Base-by-base conservation (phyloP, 2,113 vertebrate genomes). In the Thinocorus orbignyianus region DNA sequence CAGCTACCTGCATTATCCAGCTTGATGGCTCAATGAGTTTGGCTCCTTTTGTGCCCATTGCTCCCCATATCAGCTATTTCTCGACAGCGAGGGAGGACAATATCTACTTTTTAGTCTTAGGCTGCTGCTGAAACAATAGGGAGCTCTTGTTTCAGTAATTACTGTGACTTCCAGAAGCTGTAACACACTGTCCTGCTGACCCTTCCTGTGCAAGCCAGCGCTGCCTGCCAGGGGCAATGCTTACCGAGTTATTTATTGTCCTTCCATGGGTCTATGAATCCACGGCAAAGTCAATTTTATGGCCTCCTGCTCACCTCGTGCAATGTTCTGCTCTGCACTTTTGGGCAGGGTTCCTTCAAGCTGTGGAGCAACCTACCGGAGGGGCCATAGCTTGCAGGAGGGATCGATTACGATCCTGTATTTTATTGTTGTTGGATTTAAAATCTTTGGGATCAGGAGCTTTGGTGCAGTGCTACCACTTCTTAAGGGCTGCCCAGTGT, bases 231-330 rank as follows among this genome's bases (percentile, higher is more conserved):
- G 30, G 41, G 68, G 66, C 6, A 18, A 42, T 95, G 41, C 26
- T 76, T 90, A 42, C 25, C 28, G 19, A 94, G 91, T 89, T 97
- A 94, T 85, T 96, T 90, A 93, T 28, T 93, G 44, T 95, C 73
- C 93, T 80, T 82, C 46, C 39, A 88, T 9, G 6, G 70, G 72
- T 89, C 70, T 96, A 69, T 81, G 89, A 94, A 83, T 68, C 37
- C 66, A 49, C 20, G 22, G 54, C 83, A 79, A 96, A 96, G 68
- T 94, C 68, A 96, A 85, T 39, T 72, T 33, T 92, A 88, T 44
- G 41, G 48, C 41, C 92, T 96, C 66, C 57, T 9, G 5, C 37
- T 92, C 5, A 10, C 79, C 84, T 92, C 5, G 19, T 4, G 31
- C 68, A 55, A 72, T 6, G 4, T 33, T 88, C 42, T 24, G 4